Evolutionary conservation across 2,113 vertebrate genomes (phyloP).

Genomic region (Phrynosoma blainvillii): DNA sequence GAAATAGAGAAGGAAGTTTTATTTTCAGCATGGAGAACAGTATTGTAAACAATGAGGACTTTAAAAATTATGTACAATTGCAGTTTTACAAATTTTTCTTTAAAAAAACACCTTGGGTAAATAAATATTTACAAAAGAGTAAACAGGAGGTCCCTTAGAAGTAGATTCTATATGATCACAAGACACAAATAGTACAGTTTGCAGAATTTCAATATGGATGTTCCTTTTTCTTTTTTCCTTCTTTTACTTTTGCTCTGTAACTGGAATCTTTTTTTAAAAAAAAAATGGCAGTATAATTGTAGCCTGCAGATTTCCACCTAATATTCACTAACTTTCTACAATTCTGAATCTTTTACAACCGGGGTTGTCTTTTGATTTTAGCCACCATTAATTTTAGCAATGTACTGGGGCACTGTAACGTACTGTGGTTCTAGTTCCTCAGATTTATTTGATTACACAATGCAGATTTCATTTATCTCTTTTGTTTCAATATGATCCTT

Average conservation of each 20-base stretch:
- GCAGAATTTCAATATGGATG: slow-evolving; percentile 68
- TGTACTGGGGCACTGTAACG: background rate
- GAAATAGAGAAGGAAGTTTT: slow-evolving; percentile 67
- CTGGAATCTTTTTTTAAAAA: slow-evolving; percentile 43
- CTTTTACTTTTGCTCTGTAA: slow-evolving; percentile 2
- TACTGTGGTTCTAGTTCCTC: background rate
- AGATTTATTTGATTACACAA: background rate
- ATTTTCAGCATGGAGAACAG: slow-evolving; percentile 67
- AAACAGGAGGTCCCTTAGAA: slow-evolving; percentile 65
- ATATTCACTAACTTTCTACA: slow-evolving; percentile 37
- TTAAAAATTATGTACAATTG: slow-evolving; percentile 72
- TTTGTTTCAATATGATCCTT: slow-evolving; percentile 29
- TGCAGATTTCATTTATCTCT: slow-evolving; percentile 15
- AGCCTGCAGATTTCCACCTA: slow-evolving; percentile 39
- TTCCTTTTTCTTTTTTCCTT: slow-evolving; percentile 36
- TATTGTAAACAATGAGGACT: slow-evolving; percentile 67
- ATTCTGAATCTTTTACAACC: slow-evolving; percentile 7
- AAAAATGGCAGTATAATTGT: slow-evolving; percentile 43
- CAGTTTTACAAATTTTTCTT: slow-evolving; percentile 47
- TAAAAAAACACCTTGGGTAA: slow-evolving; percentile 63
- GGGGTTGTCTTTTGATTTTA: slow-evolving; percentile 14
- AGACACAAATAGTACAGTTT: slow-evolving; percentile 64
- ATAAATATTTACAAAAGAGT: slow-evolving; percentile 73
- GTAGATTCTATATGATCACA: slow-evolving; percentile 67
- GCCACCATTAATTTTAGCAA: slow-evolving; percentile 29